Base-by-base conservation (phyloP, 2,888 invertebrate species). In the Choreutis nemorana region DNA sequence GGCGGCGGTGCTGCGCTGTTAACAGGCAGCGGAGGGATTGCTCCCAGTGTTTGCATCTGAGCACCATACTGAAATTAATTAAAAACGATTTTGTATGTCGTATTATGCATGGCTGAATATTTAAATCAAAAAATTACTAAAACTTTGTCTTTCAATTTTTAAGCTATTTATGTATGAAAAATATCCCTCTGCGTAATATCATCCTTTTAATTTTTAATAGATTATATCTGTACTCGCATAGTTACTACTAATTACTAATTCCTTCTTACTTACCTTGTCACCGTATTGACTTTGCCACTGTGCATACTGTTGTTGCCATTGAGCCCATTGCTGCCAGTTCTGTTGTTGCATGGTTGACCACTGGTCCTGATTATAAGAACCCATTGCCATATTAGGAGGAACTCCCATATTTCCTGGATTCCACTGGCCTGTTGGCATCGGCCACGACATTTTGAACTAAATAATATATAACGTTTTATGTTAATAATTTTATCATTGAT, bases 281-380 rank as follows among this genome's bases (percentile, higher is more conserved):
- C 87, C 89, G 57, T 87, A 89, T 48, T 88, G 87, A 35, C 81
- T 83, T 53, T 89, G 89, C 89, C 88, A 88, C 45, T 87, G 87
- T 27, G 86, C 83, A 64, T 88, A 89, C 47, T 89, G 89, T 41
- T 86, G 86, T 46, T 89, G 87, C 89, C 89, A 89, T 42, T 88
- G 87, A 6, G 85, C 82, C 84, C 88, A 87, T 42, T 89, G 87
- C 39, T 85, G 83, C 83, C 87, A 87, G 48, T 85, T 86, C 55
- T 87, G 86, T 42, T 87, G 87, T 49, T 87, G 87, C 62, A 85
- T 75, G 41, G 83, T 71, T 23, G 84, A 75, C 87, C 87, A 87
- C 58, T 87, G 87, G 43, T 87, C 87, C 23, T 83, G 62, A 4
- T 84, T 82, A 40, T 83, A 86, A 11, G 78, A 46, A 10, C 55